Conservation (phyloP, 2,888 invertebrate genomes). For the Charanyca ferruginea region DNA sequence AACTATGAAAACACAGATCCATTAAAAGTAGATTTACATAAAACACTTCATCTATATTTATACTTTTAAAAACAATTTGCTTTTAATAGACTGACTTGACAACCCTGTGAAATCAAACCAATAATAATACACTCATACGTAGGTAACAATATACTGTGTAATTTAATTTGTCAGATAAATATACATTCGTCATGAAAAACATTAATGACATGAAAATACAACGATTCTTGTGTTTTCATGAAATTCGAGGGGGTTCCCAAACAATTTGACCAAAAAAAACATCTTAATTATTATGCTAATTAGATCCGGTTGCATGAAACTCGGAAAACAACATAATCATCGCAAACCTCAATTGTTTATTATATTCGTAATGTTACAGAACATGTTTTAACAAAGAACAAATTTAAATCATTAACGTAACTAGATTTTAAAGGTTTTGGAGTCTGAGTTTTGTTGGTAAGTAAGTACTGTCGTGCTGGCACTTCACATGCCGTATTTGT, state of each 20-base stretch:
- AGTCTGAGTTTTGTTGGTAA: background rate
- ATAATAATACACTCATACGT: conserved; percentile 49
- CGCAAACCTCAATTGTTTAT: background rate
- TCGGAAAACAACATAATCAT: background rate
- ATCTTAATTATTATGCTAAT: conserved; percentile 13
- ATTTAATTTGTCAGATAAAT: conserved; percentile 56
- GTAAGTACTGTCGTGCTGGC: no score
- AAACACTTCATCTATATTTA: background rate
- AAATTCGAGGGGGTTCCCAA: conserved; percentile 38
- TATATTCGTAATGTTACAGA: background rate
- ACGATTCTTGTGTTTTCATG: conserved; percentile 26
- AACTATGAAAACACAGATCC: no score
- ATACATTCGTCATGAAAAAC: conserved; percentile 41
- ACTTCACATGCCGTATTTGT: no score
- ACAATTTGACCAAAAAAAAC: background rate
- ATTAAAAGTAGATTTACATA: background rate
- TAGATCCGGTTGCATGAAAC: conserved; percentile 5
- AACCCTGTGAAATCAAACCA: conserved; percentile 39
- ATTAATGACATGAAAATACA: conserved; percentile 32
- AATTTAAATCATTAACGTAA: no score
- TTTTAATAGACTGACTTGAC: conserved; percentile 4
- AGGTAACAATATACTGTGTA: conserved; percentile 43
- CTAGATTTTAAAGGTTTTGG: no score
- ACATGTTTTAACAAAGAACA: background rate
- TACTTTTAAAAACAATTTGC: background rate